Percentiles rank a stretch among this genome's conserved stretches.
These are phyloP conservation scores for Sphaeramia orbicularis DNA, from an alignment of 2,797 vertebrate species.

Conservation along the genomic window DNA sequence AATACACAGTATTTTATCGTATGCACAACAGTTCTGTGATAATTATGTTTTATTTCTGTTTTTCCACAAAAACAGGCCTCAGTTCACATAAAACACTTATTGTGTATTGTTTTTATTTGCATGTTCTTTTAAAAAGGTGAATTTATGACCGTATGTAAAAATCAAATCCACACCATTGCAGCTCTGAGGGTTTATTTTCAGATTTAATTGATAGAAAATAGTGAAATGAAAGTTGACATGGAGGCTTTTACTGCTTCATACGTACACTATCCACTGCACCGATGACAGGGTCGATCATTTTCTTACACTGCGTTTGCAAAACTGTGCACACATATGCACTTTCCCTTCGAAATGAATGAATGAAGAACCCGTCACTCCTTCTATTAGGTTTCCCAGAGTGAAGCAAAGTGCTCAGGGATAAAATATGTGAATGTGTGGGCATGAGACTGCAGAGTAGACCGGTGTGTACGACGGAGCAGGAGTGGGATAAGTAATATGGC, in stretches of 20 bases:
- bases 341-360: not conserved
- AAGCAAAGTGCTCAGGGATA: slow-evolving; percentile 38
- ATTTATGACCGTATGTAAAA: no score
- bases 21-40: no score
- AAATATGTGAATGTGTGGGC: slow-evolving; percentile 29
- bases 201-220: not conserved
- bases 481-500: slow-evolving; percentile 82
- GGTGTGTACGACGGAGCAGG: slow-evolving; percentile 21
- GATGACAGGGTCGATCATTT: not conserved
- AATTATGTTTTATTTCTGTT: no score
- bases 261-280: not conserved
- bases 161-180: no score
- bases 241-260: not conserved
- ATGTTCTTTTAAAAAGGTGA: no score
- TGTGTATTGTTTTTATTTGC: no score
- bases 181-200: not conserved
- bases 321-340: not conserved
- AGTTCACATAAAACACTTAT: no score
- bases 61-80: no score
- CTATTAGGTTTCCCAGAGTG: slow-evolving; percentile 31
- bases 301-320: not conserved
- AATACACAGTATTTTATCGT: no score
- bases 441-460: slow-evolving; percentile 25
- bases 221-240: no score
- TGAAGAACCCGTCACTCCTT: slow-evolving; percentile 25